These are phyloP conservation scores for Falco novaeseelandiae DNA, from an alignment of 2,797 vertebrate species.

Conservation along the genomic window DNA sequence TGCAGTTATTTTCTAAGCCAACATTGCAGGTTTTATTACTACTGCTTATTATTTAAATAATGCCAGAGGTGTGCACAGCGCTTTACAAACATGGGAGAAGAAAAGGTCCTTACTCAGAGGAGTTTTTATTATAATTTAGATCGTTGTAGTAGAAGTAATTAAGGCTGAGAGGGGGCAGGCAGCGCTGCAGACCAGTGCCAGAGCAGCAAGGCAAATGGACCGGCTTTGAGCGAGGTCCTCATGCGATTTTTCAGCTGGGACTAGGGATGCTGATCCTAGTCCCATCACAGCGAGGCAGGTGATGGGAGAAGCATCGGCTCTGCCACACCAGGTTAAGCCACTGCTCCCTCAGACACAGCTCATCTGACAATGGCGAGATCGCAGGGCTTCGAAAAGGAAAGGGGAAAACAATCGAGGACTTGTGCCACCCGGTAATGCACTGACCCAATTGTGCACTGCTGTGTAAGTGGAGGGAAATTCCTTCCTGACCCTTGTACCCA, in stretches of 20 bases:
- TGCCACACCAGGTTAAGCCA: background rate
- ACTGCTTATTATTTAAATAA: background rate
- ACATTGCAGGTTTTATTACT: background rate
- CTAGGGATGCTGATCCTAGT: background rate
- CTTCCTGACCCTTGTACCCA: constrained; percentile 51
- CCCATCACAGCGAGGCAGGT: background rate
- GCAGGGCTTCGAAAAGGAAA: background rate
- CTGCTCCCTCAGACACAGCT: background rate
- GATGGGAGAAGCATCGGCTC: background rate
- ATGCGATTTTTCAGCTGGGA: fast-evolving
- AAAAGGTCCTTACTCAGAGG: background rate
- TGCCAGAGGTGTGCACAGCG: background rate
- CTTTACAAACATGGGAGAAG: background rate
- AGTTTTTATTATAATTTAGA: background rate
- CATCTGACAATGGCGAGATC: background rate
- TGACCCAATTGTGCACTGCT: constrained; percentile 64
- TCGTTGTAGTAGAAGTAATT: background rate
- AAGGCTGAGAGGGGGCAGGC: background rate
- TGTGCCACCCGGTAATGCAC: constrained; percentile 12
- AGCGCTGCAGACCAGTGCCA: background rate
- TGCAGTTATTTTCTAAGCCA: background rate
- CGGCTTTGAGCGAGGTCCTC: background rate
- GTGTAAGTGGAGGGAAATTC: constrained; percentile 62
- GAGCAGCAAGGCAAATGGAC: background rate
- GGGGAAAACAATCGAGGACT: background rate